Base-by-base conservation (phyloP, 2,797 vertebrate species). In the Hapalemur alaotrensis region DNA sequence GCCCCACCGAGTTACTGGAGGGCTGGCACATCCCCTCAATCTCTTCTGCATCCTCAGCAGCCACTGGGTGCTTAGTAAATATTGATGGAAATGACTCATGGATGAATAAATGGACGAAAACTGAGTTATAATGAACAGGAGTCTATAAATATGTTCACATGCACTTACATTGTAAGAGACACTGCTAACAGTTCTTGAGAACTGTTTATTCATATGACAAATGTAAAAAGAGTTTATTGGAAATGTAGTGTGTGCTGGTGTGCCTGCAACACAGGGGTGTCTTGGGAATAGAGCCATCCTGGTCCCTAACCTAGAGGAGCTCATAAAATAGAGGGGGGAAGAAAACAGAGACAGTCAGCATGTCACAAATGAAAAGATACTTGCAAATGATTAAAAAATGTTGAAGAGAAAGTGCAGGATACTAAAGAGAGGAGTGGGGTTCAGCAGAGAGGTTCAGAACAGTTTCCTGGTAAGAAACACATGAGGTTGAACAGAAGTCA, bases 31-130 rank as follows among this genome's bases (percentile, higher is more conserved):
- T 57, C 22, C 20, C 28, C 67, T 75, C 67, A n/a, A 13, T 59
- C 85, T 25, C 38, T 63, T 76, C 23, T 91, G 54, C 43, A 57
- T 70, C 72, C 73, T 81, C 85, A 54, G 87, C 81, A 61, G 59
- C 91, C 83, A 67, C 12, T 93, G 43, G 83, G 92, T 88, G 70
- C 90, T 96, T 78, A 85, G 93, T 93, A 93, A 96, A 96, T 84
- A 95, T 52, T 73, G 76, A 95, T 70, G 80, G 89, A 57, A 81
- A 59, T 90, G 93, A 93, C 23, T 48, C 90, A 88, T 0, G 2
- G 90, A 41, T 85, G 92, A 95, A 92, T 79, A 93, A 57, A 32
- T 48, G 79, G 43, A 78, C 43, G 61, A 63, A 76, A 63, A 46
- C 25, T 17, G 46, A 67, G 61, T 46, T 72, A 54, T 17, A 41